Conservation (phyloP, 2,797 vertebrate genomes). For the Yasuhikotakia modesta region DNA sequence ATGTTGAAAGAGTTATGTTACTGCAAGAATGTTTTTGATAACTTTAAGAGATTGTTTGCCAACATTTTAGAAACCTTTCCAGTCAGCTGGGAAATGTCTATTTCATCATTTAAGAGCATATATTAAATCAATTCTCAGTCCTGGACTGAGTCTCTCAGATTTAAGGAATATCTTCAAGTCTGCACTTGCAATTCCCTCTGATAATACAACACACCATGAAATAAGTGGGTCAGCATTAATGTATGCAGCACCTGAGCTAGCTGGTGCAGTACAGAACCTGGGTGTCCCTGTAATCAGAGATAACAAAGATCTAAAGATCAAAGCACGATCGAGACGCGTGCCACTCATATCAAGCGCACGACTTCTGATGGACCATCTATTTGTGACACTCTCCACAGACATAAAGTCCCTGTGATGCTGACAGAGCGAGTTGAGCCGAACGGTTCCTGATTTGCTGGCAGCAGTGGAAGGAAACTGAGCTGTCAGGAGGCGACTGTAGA, state of each 20-base stretch:
- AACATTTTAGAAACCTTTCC: too few relatives aligned
- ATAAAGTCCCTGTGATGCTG: conserved; percentile 35
- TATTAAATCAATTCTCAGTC: too few relatives aligned
- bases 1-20: too few relatives aligned
- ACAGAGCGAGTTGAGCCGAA: conserved; percentile 6
- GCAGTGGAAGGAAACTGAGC: conserved; percentile 11
- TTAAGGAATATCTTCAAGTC: conserved; percentile 9
- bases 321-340: conserved; percentile 27
- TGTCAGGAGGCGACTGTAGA: conserved; percentile 48
- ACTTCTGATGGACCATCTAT: conserved; percentile 25
- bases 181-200: conserved; percentile 20
- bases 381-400: conserved; percentile 29
- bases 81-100: too few relatives aligned
- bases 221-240: conserved; percentile 60
- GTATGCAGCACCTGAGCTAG: conserved; percentile 50
- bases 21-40: too few relatives aligned
- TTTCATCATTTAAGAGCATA: too few relatives aligned
- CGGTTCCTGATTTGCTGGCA: conserved; percentile 30
- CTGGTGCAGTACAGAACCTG: conserved; percentile 23
- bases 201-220: conserved; percentile 30
- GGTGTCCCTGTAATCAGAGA: conserved; percentile 8
- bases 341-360: conserved; percentile 14
- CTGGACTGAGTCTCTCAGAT: neutral
- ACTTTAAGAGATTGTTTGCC: too few relatives aligned
- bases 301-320: conserved; percentile 4